phyloP scores from a whole-genome alignment of 2,888 invertebrate genomes.

The Chrysotoxum bicinctum region DNA sequence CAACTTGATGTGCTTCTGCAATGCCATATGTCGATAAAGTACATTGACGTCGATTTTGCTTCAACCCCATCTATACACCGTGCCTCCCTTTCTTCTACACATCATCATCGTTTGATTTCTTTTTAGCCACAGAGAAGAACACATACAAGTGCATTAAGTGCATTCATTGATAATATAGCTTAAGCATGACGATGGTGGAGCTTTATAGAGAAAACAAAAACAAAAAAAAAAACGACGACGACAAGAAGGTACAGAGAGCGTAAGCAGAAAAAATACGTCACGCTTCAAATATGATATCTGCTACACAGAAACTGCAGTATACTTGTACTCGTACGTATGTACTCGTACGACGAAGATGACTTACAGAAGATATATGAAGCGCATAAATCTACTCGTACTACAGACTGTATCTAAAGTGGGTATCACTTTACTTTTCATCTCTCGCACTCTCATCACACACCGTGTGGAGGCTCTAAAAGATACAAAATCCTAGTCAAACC shows the following conservation, averaged over 20 bases:
- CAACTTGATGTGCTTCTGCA: conserved; percentile 71
- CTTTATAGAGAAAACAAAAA: conserved; percentile 42
- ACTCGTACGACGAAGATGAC: background rate
- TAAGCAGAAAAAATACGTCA: conserved; percentile 50
- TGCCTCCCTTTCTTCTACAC: background rate
- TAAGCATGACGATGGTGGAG: conserved; percentile 47
- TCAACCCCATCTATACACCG: background rate
- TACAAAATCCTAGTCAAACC: conserved; percentile 52
- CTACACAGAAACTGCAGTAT: background rate
- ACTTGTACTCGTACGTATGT: background rate
- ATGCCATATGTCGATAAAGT: conserved; percentile 73
- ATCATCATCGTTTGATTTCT: conserved; percentile 5
- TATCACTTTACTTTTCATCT: conserved; percentile 71
- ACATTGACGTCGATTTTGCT: conserved; percentile 67
- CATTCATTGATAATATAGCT: conserved; percentile 68
- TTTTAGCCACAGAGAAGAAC: conserved; percentile 46
- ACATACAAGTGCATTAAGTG: conserved; percentile 71
- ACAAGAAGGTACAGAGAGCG: conserved; percentile 13
- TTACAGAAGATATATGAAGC: background rate
- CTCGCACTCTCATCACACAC: conserved; percentile 1
- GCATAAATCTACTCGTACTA: conserved; percentile 12
- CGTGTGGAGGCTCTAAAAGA: conserved; percentile 9
- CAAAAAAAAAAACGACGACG: background rate
- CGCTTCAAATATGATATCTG: conserved; percentile 62
- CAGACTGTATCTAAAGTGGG: conserved; percentile 59